phyloP scores from a whole-genome alignment of 2,888 invertebrate species.

The Nomada fabriciana region DNA sequence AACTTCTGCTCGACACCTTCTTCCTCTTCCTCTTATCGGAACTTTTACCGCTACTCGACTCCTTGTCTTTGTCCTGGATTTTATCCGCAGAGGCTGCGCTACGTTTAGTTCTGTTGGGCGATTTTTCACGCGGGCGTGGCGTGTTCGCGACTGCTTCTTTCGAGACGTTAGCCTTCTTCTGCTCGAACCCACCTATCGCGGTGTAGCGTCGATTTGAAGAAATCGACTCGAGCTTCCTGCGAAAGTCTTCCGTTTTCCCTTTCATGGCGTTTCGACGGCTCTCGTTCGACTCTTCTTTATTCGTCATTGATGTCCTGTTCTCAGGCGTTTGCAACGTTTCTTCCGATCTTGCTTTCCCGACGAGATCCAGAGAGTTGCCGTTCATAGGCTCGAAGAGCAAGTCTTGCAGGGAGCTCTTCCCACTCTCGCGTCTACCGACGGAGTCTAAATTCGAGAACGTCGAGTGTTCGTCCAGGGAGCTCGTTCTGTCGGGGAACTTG shows the following conservation, averaged over 20 bases:
- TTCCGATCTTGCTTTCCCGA: slow-evolving; percentile 73
- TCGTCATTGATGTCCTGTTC: slow-evolving; percentile 24
- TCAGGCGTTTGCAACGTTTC: slow-evolving; percentile 64
- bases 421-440: slow-evolving; percentile 42
- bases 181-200: slow-evolving; percentile 38
- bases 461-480: slow-evolving; percentile 75
- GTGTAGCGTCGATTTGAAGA: slow-evolving; percentile 64
- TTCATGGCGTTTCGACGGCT: slow-evolving; percentile 66
- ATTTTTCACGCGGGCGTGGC: slow-evolving; percentile 52
- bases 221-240: slow-evolving; percentile 70
- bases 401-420: slow-evolving; percentile 72
- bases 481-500: slow-evolving; percentile 74
- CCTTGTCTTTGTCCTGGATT: slow-evolving; percentile 51
- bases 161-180: slow-evolving; percentile 40
- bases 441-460: slow-evolving; percentile 63
- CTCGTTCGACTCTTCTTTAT: slow-evolving; percentile 46
- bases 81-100: slow-evolving; percentile 1
- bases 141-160: slow-evolving; percentile 23
- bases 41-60: slow-evolving; percentile 22
- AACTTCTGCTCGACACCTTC: slow-evolving; percentile 64
- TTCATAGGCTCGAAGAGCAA: slow-evolving; percentile 56
- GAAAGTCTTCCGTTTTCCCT: slow-evolving; percentile 72
- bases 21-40: slow-evolving; percentile 75
- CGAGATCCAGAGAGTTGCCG: slow-evolving; percentile 45
- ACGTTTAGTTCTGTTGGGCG: slow-evolving; percentile 47